phyloP scores from a whole-genome alignment of 2,888 invertebrate genomes.

The Phytoseiulus persimilis region DNA sequence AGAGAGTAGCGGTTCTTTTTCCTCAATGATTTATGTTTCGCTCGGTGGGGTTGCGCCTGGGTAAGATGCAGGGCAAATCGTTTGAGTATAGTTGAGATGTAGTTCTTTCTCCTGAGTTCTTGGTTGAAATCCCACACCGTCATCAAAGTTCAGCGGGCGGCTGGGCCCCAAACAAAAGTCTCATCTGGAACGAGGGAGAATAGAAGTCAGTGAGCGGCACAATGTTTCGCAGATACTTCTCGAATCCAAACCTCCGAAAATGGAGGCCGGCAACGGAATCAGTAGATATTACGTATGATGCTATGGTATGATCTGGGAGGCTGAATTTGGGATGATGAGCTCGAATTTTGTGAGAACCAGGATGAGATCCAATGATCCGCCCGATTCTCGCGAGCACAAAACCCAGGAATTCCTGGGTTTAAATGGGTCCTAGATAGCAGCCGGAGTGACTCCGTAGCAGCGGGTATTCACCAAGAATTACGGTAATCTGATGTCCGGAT shows the following conservation, averaged over 20 bases:
- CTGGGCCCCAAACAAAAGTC: not conserved
- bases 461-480: not conserved
- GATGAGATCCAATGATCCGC: too few relatives aligned
- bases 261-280: too few relatives aligned
- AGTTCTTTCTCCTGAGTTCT: constrained; percentile 39
- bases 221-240: not conserved
- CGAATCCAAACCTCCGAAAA: too few relatives aligned
- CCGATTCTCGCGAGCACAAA: too few relatives aligned
- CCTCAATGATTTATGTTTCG: not conserved
- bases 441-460: not conserved
- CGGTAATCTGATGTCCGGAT: not conserved
- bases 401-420: too few relatives aligned
- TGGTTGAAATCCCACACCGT: constrained; percentile 27
- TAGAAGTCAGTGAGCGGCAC: not conserved
- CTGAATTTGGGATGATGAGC: too few relatives aligned
- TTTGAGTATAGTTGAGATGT: constrained; percentile 33
- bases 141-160: constrained; percentile 22
- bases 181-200: constrained; percentile 9
- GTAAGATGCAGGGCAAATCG: not conserved
- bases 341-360: too few relatives aligned
- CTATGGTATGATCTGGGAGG: too few relatives aligned
- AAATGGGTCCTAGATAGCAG: too few relatives aligned
- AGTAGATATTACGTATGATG: not conserved
- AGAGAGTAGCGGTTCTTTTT: not conserved
- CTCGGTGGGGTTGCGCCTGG: constrained; percentile 13